Conservation (phyloP, 2,113 vertebrate genomes). For the Nyctibius bracteatus region DNA sequence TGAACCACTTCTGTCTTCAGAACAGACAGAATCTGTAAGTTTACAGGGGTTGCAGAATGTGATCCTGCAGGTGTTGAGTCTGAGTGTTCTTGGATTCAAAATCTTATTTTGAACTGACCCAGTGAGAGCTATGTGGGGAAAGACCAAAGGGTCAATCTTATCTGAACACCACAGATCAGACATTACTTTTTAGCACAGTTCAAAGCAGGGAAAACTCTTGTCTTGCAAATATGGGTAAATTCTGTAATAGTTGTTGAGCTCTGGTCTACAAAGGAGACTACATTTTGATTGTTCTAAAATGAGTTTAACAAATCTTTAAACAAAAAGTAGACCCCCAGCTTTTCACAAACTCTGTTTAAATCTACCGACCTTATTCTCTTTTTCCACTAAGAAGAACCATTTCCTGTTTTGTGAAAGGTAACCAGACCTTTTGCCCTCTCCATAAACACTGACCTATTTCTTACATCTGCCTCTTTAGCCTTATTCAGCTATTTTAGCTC, state of each 20-base stretch:
- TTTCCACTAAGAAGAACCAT: not conserved
- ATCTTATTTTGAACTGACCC: not conserved
- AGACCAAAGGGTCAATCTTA: not conserved
- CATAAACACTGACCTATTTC: not conserved
- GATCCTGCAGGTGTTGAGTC: not conserved
- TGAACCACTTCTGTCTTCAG: not conserved
- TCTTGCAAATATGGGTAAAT: not conserved
- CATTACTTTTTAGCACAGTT: not conserved
- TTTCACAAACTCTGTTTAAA: not conserved
- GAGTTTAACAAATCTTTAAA: not conserved
- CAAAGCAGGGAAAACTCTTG: not conserved
- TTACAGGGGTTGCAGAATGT: not conserved
- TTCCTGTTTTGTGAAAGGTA: not conserved
- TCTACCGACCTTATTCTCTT: not conserved
- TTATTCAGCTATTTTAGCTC: not conserved
- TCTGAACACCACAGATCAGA: not conserved
- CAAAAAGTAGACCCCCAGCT: fast-evolving
- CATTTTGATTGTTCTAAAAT: not conserved
- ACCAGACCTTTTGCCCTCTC: not conserved
- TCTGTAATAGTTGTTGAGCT: not conserved
- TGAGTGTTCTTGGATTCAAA: not conserved
- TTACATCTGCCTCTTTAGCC: not conserved
- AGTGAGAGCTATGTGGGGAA: not conserved
- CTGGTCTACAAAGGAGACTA: not conserved
- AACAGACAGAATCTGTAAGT: not conserved